Conservation (phyloP, 1,140 invertebrate species). For the Drosophila bifasciata region DNA sequence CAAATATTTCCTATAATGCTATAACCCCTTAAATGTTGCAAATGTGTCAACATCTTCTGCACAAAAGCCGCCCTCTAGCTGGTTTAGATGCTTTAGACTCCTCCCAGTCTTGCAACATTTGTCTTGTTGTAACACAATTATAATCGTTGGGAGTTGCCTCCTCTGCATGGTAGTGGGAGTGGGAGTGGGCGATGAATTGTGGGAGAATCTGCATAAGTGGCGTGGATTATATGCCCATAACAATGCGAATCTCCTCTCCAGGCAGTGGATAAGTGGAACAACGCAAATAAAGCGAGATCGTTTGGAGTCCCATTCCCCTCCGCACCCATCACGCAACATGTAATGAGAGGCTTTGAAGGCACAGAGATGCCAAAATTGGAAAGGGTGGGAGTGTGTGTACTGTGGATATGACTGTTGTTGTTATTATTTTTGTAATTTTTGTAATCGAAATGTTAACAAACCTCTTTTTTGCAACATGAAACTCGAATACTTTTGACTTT, state of each 20-base stretch:
- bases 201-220: conserved; percentile 64
- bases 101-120: conserved; percentile 43
- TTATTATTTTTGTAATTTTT: conserved; percentile 1
- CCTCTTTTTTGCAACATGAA: too few species aligned
- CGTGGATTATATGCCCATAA: conserved; percentile 46
- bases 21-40: too few species aligned
- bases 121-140: conserved; percentile 18
- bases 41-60: conserved; percentile 46
- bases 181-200: conserved; percentile 50
- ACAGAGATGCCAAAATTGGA: neutral
- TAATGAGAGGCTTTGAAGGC: neutral
- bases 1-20: too few species aligned
- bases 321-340: conserved; percentile 33
- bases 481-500: too few species aligned
- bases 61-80: conserved; percentile 51
- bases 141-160: conserved; percentile 22
- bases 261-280: conserved; percentile 49
- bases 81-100: conserved; percentile 67
- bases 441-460: conserved; percentile 4
- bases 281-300: conserved; percentile 43
- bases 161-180: neutral
- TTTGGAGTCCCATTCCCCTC: conserved; percentile 14
- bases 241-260: conserved; percentile 32
- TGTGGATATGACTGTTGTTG: too few species aligned
- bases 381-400: conserved; percentile 13